Base-by-base conservation (phyloP, 1,140 invertebrate species). In the Zaprionus lachaisei region DNA sequence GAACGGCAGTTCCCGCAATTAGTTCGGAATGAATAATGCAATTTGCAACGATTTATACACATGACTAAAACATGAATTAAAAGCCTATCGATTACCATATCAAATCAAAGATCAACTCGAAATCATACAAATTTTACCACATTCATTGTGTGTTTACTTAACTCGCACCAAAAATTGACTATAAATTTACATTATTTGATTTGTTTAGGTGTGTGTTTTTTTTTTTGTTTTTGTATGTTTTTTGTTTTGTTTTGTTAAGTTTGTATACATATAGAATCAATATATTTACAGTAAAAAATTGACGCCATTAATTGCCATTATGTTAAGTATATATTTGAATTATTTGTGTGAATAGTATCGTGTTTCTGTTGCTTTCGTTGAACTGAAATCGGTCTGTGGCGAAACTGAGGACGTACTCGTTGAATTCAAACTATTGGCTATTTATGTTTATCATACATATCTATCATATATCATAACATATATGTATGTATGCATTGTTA, bases 231-330 rank as follows among this genome's bases (percentile, higher is more conserved):
- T 37, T 22, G n/a, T n/a, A n/a, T n/a, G n/a, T n/a, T 31, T 56
- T 24, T 26, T 49, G 20, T 22, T 72, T 80, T 31, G 54, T 80
- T 61, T 69, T 60, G 47, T 41, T 28, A 73, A 77, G 61, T 60
- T 57, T 68, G 65, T 74, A 65, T 61, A 78, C 65, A 78, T 74
- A 71, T 78, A 73, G 65, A 68, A 65, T 74, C 60, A 41, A 73
- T 67, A 67, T 87, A 90, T 85, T 90, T 89, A 81, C 85, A 89
- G 74, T 84, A 84, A 60, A 76, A 85, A 90, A 90, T 90, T 90
- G 85, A 90, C 85, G 72, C 68, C 70, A 75, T 82, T 90, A 90
- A 90, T 90, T 90, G 85, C 81, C 72, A 74, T 77, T 34, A 74
- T 64, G 72, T 81, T 69, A 31, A 74, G 22, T 28, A 68, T 81